A percentile compares a stretch with the other conserved stretches of the same genome.
phyloP scores from a whole-genome alignment of 30 jellyfish, hydroid and myxozoan species.

The Hydra vulgaris region DNA sequence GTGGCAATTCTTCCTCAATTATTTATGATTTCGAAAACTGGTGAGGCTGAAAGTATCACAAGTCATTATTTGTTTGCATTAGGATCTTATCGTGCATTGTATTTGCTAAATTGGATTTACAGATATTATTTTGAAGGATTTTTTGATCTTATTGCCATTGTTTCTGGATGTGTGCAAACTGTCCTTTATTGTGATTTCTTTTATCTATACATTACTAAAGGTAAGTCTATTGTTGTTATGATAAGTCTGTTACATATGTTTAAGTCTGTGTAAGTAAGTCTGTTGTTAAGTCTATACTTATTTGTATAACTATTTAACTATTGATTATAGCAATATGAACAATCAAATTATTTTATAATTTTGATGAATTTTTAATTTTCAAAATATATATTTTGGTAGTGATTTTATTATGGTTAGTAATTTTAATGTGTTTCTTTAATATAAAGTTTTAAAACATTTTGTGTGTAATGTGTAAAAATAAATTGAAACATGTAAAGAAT shows the following conservation, averaged over 20 bases:
- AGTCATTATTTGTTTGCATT: slow-evolving; percentile 95
- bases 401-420: no score
- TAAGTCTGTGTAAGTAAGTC: no score
- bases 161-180: slow-evolving; percentile 97
- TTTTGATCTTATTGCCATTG: slow-evolving; percentile 95
- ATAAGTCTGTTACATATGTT: neutral
- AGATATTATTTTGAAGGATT: slow-evolving; percentile 82
- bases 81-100: slow-evolving; percentile 91
- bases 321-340: no score
- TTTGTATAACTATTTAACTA: no score
- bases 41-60: slow-evolving; percentile 98
- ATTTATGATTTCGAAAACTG: slow-evolving; percentile 91
- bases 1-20: slow-evolving; percentile 97
- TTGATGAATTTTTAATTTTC: no score
- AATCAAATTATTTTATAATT: no score
- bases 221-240: slow-evolving; percentile 22
- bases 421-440: no score
- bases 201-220: slow-evolving; percentile 92
- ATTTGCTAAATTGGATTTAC: slow-evolving; percentile 89
- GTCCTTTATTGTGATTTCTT: slow-evolving; percentile 90
- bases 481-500: no score
- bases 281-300: no score
- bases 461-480: no score
- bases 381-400: no score
- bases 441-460: no score